Conservation (phyloP, 2,113 vertebrate genomes). For the Melanotaenia duboulayi region DNA sequence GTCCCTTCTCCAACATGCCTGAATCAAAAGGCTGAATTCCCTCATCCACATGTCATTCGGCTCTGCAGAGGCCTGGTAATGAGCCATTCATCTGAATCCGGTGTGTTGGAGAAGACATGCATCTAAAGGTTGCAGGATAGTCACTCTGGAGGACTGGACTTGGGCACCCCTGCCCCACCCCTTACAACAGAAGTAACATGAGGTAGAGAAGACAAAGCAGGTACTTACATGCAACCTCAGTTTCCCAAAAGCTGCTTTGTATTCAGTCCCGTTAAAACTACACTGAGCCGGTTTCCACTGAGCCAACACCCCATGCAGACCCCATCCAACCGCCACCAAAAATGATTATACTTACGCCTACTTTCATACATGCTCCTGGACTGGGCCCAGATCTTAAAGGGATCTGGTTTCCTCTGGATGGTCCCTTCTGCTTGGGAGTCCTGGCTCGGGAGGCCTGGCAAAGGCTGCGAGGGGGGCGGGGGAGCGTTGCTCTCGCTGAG, state of each 20-base stretch:
- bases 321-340: constrained; percentile 76
- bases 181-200: background rate
- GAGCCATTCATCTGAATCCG: too few species aligned
- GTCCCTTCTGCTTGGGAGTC: constrained; percentile 88
- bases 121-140: too few species aligned
- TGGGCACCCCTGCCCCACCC: background rate
- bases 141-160: too few species aligned
- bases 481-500: constrained; percentile 79
- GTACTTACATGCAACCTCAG: constrained; percentile 51
- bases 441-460: constrained; percentile 79
- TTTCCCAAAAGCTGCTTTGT: constrained; percentile 10
- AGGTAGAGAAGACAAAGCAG: background rate
- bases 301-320: constrained; percentile 64
- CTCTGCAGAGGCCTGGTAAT: too few species aligned
- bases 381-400: constrained; percentile 99
- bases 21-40: too few species aligned
- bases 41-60: too few species aligned
- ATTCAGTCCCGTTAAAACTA: constrained; percentile 9
- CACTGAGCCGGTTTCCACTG: constrained; percentile 32
- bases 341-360: constrained; percentile 94
- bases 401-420: constrained; percentile 97
- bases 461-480: constrained; percentile 79
- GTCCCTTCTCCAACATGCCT: too few species aligned
- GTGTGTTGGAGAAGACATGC: too few species aligned
- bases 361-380: constrained; percentile 99